Evolutionary conservation across 2,797 vertebrate genomes (phyloP), one percentile per base, ranked within the genome.

Genomic region (Cynodonichthys magdalenae): DNA sequence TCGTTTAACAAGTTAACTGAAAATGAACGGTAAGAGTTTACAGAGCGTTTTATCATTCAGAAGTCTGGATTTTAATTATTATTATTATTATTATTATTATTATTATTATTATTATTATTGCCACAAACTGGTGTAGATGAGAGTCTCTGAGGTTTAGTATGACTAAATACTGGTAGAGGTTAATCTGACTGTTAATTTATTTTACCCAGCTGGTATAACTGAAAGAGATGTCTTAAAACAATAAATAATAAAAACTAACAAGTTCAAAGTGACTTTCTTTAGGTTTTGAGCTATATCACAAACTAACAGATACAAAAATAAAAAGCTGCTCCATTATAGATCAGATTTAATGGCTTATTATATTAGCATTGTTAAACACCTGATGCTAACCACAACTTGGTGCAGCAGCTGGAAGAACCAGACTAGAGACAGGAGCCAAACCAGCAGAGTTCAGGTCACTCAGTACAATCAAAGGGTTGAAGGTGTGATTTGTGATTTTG

Each of bases 261-360:
- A 62, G 55, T 50, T 53, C 29, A 36, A 36, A 36, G 34, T 7
- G 42, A 36, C 6, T 57, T 65, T 58, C 19, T 47, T 66, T 57
- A 20, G 5, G 20, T 29, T 54, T 60, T 77, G 64, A 80, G 63
- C 66, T 53, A 49, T 49, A 68, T 28, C 56, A 62, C 44, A 48
- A 59, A 19, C 2, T 66, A 79, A 84, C 65, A 78, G 76, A 81
- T 80, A 72, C 65, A 39, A 48, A 2, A 62, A 48, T 45, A 19
- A 71, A 72, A 79, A 39, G n/a, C 45, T 44, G 62, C 66, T 82
- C 69, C 75, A 57, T 58, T 3, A 46, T 36, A 45, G 63, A 69
- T 57, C 45, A 70, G 73, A 75, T 67, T 63, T 1, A 53, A 87
- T 82, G 81, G 84, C 77, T 87, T 83, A 20, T 20, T n/a, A 47